Percentiles rank a stretch among this genome's conserved stretches.
These are phyloP conservation scores for Aptenodytes patagonicus DNA, from an alignment of 2,113 vertebrate species.

Conservation along the genomic window DNA sequence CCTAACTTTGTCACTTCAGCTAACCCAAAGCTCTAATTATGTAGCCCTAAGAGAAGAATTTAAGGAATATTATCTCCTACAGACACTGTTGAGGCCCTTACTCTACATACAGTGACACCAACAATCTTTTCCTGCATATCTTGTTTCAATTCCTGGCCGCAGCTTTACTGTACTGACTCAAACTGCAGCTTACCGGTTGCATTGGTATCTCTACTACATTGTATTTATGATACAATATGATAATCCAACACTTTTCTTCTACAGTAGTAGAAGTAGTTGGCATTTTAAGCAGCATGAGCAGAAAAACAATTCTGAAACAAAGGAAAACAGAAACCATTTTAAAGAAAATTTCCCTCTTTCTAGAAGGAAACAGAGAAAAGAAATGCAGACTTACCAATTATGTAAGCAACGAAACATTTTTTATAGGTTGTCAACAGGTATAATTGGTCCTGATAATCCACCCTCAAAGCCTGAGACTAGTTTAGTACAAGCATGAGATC, in stretches of 20 bases:
- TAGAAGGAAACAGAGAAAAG: not conserved
- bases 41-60: not conserved
- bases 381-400: not conserved
- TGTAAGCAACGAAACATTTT: not conserved
- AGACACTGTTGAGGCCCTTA: not conserved
- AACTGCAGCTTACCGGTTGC: not conserved
- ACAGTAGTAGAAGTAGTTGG: not conserved
- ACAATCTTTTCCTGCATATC: not conserved
- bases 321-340: not conserved
- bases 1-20: not conserved
- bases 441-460: not conserved
- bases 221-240: not conserved
- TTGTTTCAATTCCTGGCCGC: not conserved
- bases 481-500: not conserved
- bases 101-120: not conserved
- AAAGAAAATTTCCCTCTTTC: not conserved
- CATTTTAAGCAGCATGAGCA: not conserved
- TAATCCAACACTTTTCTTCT: not conserved
- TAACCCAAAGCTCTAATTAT: not conserved
- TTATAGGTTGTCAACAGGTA: not conserved
- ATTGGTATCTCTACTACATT: not conserved
- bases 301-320: not conserved
- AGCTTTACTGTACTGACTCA: not conserved
- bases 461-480: not conserved
- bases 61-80: not conserved